Evolutionary conservation across 2,113 vertebrate genomes (phyloP), one percentile per base, ranked within the genome.

Genomic region (Propithecus coquereli): DNA sequence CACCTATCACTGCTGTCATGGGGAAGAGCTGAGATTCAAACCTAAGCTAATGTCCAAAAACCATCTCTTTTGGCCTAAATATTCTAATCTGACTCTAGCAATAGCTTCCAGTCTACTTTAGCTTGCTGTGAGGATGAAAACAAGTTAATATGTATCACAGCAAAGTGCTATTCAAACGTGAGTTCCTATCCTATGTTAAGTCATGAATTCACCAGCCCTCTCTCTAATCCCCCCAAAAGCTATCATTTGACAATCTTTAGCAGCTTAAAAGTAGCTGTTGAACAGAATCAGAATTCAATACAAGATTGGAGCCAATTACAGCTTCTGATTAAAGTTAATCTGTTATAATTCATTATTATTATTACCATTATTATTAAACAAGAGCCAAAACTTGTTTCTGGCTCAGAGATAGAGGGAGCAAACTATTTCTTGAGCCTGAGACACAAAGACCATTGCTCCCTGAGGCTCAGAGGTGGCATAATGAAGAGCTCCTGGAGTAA

Each of bases 401-500:
- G 88, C 0, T 77, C 88, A 43, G 34, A 52, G n/a, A 95, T 30
- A 96, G 90, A 98, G 92, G 95, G 54, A 18, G 11, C n/a, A 47
- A 32, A 50, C 91, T 54, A 0, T 34, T 84, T 88, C 83, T 27
- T 27, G 93, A 94, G 95, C 2, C 45, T n/a, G 85, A 10, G 40
- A 89, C 82, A 91, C 88, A 85, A 97, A 79, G 94, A 73, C 50
- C 92, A 25, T 89, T 5, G 61, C 93, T 98, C 88, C 96, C 82
- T 65, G 77, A 83, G 12, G 68, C 94, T 97, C 34, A 4, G 3
- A 97, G 97, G 96, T 95, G 94, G 94, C 83, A 95, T 92, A 97
- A 97, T 87, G 97, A 98, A 98, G 97, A 97, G 79, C 93, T 98
- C 95, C 97, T 20, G 93, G 97, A 94, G 97, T 97, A 97, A 96